Base-by-base conservation (phyloP, 1,140 invertebrate species). In the Panulirus ornatus region DNA sequence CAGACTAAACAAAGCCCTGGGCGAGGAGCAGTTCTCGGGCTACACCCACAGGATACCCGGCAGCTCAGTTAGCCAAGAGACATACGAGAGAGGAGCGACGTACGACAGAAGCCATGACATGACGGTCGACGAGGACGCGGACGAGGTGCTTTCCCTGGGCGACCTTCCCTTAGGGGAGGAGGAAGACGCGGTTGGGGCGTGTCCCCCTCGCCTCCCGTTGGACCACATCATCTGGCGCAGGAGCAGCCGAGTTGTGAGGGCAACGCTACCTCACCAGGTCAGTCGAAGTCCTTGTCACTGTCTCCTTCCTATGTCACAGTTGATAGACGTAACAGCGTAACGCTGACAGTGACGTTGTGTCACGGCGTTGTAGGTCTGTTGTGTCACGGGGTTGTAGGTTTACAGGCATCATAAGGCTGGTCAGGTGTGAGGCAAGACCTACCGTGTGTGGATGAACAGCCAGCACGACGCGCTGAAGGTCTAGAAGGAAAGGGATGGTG, bases 181-280 rank as follows among this genome's bases (percentile, higher is more conserved):
- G 38, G 82, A 71, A 6, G 82, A 70, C n/a, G 58, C 70, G 42
- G 58, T 38, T 0, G n/a, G n/a, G n/a, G 82, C 27, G 47, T 84
- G 82, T 71, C 82, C 82, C 22, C 82, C 82, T 30, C 66, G 58
- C 2, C 82, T 84, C 36, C 58, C 58, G 0, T 38, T 71, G 11
- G 82, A 58, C 66, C 71, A 84, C 63, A 47, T 84, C 82, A 84
- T 63, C 38, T 84, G 82, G 82, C 51, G 82, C 36, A 40, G 82
- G 5, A 71, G 42, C 82, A 84, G 34, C 82, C 38, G 82, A 2
- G 58, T 84, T 9, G 82, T 84, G 58, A 84, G 58, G 11, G 82
- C 51, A 9, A 58, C 66, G 0, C 82, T 84, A 16, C 82, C 82
- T n/a, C 82, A 84, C 40, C 51, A 63, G 82, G 82, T 84, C 36